Evolutionary conservation across 2,797 vertebrate species (phyloP).

Genomic region (Lagorchestes hirsutus): DNA sequence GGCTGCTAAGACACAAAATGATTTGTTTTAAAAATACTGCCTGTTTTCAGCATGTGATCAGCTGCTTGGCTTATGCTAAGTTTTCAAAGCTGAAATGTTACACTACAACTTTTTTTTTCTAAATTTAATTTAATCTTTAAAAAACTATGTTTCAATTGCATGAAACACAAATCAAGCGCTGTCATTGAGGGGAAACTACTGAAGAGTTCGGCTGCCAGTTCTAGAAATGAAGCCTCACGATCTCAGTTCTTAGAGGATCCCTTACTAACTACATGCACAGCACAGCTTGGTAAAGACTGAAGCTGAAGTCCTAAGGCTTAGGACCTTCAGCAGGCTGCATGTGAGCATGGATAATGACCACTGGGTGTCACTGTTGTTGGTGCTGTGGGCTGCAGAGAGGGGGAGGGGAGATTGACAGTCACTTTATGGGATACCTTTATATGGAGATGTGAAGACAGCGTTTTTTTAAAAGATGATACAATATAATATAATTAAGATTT

Average conservation of each 20-base stretch:
- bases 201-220: neutral
- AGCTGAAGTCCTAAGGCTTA: neutral
- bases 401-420: slow-evolving; percentile 62
- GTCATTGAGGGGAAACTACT: neutral
- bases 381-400: slow-evolving; percentile 40
- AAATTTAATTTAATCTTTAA: neutral
- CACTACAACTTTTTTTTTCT: neutral
- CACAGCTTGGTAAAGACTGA: neutral
- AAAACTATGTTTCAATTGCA: neutral
- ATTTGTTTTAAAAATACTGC: neutral
- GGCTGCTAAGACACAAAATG: neutral
- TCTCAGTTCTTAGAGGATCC: neutral
- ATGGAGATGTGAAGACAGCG: neutral
- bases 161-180: neutral
- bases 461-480: neutral
- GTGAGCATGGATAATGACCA: slow-evolving; percentile 68
- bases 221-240: neutral
- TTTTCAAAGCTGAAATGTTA: neutral
- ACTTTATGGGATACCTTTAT: neutral
- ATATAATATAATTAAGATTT: too few species aligned
- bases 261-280: neutral
- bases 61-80: neutral
- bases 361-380: slow-evolving; percentile 85
- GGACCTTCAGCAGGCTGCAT: neutral
- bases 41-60: neutral